Evolutionary conservation across 2,888 invertebrate species (phyloP).

Genomic region (Cataglyphis altisquamis): DNA sequence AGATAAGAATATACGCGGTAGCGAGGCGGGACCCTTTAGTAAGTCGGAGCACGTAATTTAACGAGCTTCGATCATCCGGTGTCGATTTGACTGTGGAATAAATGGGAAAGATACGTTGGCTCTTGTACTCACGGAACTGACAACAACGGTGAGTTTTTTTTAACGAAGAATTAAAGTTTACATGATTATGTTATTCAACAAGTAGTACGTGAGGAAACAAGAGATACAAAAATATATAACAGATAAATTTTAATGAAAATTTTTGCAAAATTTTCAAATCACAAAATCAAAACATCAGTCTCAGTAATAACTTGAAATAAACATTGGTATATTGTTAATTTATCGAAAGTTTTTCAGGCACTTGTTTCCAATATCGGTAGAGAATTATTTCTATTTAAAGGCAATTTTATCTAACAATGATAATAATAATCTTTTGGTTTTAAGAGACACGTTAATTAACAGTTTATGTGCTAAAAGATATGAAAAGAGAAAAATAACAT

Average conservation of each 20-base stretch:
- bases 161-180: background rate
- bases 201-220: background rate
- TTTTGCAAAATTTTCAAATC: background rate
- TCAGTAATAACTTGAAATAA: background rate
- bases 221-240: background rate
- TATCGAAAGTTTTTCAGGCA: background rate
- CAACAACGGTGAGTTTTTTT: slow-evolving; percentile 7
- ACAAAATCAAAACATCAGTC: background rate
- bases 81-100: slow-evolving; percentile 79
- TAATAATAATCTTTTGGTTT: background rate
- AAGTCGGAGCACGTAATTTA: slow-evolving; percentile 76
- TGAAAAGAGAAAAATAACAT: background rate
- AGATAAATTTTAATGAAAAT: background rate
- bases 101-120: slow-evolving; percentile 75
- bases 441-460: background rate
- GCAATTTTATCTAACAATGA: slow-evolving; percentile 8
- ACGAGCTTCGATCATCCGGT: slow-evolving; percentile 82
- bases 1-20: slow-evolving; percentile 8
- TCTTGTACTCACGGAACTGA: slow-evolving; percentile 27
- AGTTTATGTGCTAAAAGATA: background rate
- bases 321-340: background rate
- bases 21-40: slow-evolving; percentile 60
- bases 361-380: background rate
- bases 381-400: background rate
- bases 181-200: background rate